Evolutionary conservation across 2,113 vertebrate genomes (phyloP), one percentile per base, ranked within the genome.

Genomic region (Atherinomorus stipes): DNA sequence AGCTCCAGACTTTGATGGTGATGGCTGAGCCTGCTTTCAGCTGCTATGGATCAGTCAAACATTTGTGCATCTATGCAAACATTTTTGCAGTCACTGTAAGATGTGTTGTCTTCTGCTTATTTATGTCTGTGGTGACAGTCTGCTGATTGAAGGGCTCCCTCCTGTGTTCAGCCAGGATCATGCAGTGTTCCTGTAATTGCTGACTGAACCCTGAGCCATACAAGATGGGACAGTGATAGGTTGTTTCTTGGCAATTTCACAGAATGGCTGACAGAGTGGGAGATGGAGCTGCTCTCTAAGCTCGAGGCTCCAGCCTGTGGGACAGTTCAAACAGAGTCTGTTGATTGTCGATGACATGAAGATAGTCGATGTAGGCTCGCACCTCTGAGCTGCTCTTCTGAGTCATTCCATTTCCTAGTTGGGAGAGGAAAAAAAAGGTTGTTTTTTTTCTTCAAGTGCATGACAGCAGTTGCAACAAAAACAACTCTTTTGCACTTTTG

Each of bases 261-360:
- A 31, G 47, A 47, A 7, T 47, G 44, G 18, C 44, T 31, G 64
- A 56, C 57, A 37, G 19, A 28, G 60, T 21, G 68, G 56, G 47
- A 49, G 59, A 15, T 4, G 45, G 59, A 74, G 73, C 26, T 47
- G 47, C 44, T 49, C 26, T 81, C 93, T 94, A 98, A 23, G 60
- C 85, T 12, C 96, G 95, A 0, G 98, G 98, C 93, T 99, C 98
- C 82, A 99, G 96, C 87, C 96, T 92, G 90, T 98, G 96, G 0
- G 98, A 99, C 76, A 99, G 96, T 76, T 98, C 96, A 50, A 99
- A 99, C 71, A 98, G 95, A 85, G 94, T 96, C 92, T 99, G 96
- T 90, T 99, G 97, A 96, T 95, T 98, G 94, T 99, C 97, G 2
- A 99, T 97, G 89, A 99, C 91, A 0, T 95, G 96, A 85, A 99